Evolutionary conservation across 2,888 invertebrate species (phyloP), one percentile per base, ranked within the genome.

Genomic region (Lucinisca nassula): DNA sequence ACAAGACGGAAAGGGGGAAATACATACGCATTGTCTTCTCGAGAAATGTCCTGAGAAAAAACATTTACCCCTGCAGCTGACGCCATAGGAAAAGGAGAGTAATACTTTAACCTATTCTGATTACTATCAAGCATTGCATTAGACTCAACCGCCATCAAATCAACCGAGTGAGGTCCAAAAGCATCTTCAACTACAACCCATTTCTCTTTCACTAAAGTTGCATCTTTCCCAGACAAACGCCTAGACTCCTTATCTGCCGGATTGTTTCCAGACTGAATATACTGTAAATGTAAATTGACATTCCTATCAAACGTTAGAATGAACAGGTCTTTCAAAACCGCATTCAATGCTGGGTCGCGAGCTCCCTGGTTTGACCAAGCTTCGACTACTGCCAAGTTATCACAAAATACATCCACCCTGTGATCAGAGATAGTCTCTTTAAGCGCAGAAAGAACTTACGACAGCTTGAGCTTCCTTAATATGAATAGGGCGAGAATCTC

Each of bases 111-210:
- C 6, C 79, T 67, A 58, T 49, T 55, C 38, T 80, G 82, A 37
- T 74, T 51, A 8, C 3, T 40, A 49, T 38, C 40, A 12, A 27
- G 37, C 80, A 85, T 84, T 0, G 67, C 84, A 79, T 88, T 88
- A 2, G 85, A 85, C 45, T 88, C 88, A 4, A 87, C 21, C 14
- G 87, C 76, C 86, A 87, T 90, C 12, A 83, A 38, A 51, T 88
- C 87, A 51, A 88, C 79, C 27, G 82, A 81, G 37, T 90, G 88
- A 10, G 84, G 85, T 0, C 90, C 84, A 75, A 76, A 86, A 12
- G 1, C 21, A 2, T 67, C 17, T 17, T 85, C 74, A 12, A 90
- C 85, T 21, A 74, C 21, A 2, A 55, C 14, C 83, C 85, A 89
- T 38, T 24, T 27, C 12, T 27, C 27, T 4, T 12, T 30, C n/a